These are phyloP conservation scores for Plecturocebus donacophilus DNA, from an alignment of 2,113 vertebrate genomes.

Conservation along the genomic window DNA sequence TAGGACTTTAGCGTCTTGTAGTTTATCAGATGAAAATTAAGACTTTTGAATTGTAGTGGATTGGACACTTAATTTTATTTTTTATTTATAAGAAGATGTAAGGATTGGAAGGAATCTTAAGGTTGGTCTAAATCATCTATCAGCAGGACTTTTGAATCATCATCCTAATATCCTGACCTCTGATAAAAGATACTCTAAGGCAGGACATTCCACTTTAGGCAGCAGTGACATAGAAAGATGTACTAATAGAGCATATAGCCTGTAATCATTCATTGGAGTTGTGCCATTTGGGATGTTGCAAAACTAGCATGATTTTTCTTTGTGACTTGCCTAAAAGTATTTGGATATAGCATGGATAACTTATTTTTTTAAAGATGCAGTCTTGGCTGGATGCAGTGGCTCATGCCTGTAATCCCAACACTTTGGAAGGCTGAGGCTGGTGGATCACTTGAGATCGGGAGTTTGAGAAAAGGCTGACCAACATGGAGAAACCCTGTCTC, in stretches of 20 bases:
- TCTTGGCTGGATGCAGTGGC: neutral
- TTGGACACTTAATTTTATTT: conserved; percentile 24
- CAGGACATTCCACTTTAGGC: neutral
- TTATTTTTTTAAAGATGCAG: neutral
- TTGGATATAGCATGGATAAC: neutral
- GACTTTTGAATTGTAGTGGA: neutral
- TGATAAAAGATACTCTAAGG: neutral
- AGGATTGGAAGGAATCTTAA: neutral
- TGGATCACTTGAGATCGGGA: no score
- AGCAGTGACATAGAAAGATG: neutral
- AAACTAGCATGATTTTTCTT: neutral
- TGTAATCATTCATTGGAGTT: neutral
- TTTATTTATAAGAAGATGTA: neutral
- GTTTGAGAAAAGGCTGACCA: no score
- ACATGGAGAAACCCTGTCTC: no score
- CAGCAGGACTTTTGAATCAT: neutral
- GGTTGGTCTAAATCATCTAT: neutral
- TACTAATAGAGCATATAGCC: neutral
- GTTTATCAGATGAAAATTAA: conserved; percentile 5
- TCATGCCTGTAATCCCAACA: no score
- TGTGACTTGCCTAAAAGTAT: neutral
- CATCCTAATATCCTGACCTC: neutral
- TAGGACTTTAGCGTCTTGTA: neutral
- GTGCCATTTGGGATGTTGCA: neutral
- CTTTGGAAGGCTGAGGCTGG: no score